Evolutionary conservation across 1,140 invertebrate species (phyloP).

Genomic region (Dendrolimus punctatus): DNA sequence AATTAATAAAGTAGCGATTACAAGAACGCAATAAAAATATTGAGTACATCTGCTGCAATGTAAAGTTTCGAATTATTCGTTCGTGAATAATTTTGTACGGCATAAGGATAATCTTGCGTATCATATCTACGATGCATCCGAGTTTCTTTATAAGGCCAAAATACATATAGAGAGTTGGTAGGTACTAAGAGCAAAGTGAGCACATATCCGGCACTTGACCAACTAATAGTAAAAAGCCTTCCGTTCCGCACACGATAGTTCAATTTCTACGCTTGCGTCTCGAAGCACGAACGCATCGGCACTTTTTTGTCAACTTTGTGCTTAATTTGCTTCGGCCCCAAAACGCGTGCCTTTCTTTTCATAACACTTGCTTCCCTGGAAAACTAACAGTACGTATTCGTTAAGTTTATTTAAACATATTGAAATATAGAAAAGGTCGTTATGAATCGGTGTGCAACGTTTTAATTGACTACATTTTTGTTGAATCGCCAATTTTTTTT

Average conservation of each 20-base stretch:
- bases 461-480: too few species aligned
- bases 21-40: too few species aligned
- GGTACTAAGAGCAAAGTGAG: slow-evolving; percentile 23
- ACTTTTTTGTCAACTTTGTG: slow-evolving; percentile 55
- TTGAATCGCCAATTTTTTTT: too few species aligned
- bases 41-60: too few species aligned
- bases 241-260: slow-evolving; percentile 57
- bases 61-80: too few species aligned
- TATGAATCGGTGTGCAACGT: too few species aligned
- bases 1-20: too few species aligned
- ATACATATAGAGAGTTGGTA: slow-evolving; percentile 19
- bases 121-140: slow-evolving; percentile 10
- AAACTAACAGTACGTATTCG: neutral
- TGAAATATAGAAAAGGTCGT: too few species aligned
- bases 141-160: slow-evolving; percentile 10
- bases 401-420: too few species aligned
- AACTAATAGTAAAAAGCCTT: slow-evolving; percentile 50
- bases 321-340: slow-evolving; percentile 47
- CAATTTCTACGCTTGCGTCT: slow-evolving; percentile 39
- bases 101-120: slow-evolving; percentile 16
- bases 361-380: slow-evolving; percentile 9
- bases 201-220: slow-evolving; percentile 52
- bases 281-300: slow-evolving; percentile 13
- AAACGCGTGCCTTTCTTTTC: slow-evolving; percentile 17
- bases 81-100: too few species aligned